Evolutionary conservation across 2,888 invertebrate species (phyloP), one percentile per base, ranked within the genome.

Genomic region (Agrotis clavis): DNA sequence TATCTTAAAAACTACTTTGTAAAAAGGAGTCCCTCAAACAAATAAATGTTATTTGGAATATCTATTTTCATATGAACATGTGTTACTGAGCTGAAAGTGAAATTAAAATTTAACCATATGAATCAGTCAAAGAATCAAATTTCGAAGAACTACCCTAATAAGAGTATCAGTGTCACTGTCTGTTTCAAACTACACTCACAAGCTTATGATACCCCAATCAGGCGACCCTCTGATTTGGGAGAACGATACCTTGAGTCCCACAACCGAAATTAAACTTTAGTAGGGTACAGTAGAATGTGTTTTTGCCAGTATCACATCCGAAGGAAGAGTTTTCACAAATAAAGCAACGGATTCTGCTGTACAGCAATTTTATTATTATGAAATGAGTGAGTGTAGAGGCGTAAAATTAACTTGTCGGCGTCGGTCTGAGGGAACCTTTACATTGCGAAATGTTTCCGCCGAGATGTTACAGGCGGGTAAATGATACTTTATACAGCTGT

Each of bases 141-240:
- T n/a, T n/a, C n/a, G n/a, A n/a, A n/a, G n/a, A n/a, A n/a, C n/a
- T n/a, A n/a, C n/a, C n/a, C n/a, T n/a, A n/a, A 92, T 92, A 93
- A 93, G 90, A 90, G 88, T 93, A 92, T 92, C 92, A 92, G 86
- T 91, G 91, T 90, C 89, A 86, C 89, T 90, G 90, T 91, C 90
- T 90, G 90, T 92, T 92, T 90, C 90, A 90, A 93, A 94, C 90
- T 93, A 92, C 92, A 90, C 92, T 93, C 89, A 87, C 90, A 90
- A 92, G 91, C 90, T 92, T 91, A 93, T 94, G 91, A 93, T 93
- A 92, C 93, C 92, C 93, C 91, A 92, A 94, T 94, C 92, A 92
- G 86, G 87, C 89, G 87, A 91, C 94, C 94, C 93, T 93, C 91
- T 88, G 90, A 90, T 91, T 92, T 89, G 84, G 88, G 84, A 86